phyloP scores from a whole-genome alignment of 37 sponge, comb jelly and placozoan species.

The Hormiphora californensis region DNA sequence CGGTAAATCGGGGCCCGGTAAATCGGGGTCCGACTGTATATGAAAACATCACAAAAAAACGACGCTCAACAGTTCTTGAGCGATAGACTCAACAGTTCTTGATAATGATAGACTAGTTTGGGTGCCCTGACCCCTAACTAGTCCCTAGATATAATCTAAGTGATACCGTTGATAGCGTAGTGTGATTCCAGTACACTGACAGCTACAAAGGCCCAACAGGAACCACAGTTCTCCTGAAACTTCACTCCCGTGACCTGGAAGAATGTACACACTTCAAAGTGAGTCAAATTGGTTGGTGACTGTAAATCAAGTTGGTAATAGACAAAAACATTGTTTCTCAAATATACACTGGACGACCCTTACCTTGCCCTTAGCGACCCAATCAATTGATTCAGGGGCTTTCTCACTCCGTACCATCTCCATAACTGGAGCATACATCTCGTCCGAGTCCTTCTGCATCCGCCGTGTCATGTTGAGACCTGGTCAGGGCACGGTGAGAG shows the following conservation, averaged over 20 bases:
- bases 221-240: not conserved
- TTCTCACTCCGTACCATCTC: not conserved
- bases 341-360: not conserved
- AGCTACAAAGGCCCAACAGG: not conserved
- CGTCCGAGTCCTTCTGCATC: not conserved
- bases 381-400: not conserved
- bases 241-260: not conserved
- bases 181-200: not conserved
- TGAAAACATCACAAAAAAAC: too few species aligned
- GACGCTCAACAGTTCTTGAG: too few species aligned
- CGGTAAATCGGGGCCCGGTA: too few species aligned
- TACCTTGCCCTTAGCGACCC: slow-evolving; percentile 6
- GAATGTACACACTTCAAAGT: not conserved
- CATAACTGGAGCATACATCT: not conserved
- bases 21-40: too few species aligned
- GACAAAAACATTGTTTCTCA: not conserved
- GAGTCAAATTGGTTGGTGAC: not conserved
- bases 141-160: too few species aligned
- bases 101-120: too few species aligned
- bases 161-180: not conserved
- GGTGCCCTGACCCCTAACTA: too few species aligned
- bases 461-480: not conserved
- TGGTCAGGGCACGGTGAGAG: not conserved
- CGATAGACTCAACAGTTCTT: too few species aligned
- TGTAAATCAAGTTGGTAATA: not conserved